A percentile compares a stretch with the other conserved stretches of the same genome.
These are phyloP conservation scores for Caenorhabditis sinica DNA, from an alignment of 2,888 invertebrate species.

Conservation along the genomic window DNA sequence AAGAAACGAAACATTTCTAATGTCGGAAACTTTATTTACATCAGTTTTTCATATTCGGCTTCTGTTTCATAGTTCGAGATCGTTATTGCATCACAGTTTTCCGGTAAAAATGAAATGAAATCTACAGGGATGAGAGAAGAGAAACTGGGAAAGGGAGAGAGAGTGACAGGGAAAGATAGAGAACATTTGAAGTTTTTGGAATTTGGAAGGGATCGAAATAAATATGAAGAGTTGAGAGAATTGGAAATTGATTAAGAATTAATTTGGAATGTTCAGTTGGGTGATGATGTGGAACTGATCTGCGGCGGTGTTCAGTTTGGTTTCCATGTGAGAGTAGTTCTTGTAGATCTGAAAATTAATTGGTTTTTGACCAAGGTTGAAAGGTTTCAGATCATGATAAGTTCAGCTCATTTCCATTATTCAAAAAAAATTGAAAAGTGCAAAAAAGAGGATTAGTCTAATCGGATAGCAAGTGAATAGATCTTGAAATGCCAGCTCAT, in stretches of 20 bases:
- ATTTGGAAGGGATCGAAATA: constrained; percentile 1
- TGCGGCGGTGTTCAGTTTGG: constrained; percentile 68
- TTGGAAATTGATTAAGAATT: background rate
- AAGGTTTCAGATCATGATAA: background rate
- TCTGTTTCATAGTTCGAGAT: constrained; percentile 39
- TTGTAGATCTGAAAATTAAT: constrained; percentile 53
- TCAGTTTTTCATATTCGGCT: constrained; percentile 4
- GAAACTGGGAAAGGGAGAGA: background rate
- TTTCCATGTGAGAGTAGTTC: constrained; percentile 72
- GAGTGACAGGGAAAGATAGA: constrained; percentile 7
- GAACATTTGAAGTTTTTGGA: constrained; percentile 8
- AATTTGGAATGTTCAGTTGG: constrained; percentile 45
- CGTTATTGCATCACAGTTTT: constrained; percentile 59
- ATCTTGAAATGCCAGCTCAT: background rate
- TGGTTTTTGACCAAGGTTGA: background rate
- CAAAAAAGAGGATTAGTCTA: background rate
- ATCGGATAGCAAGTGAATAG: background rate
- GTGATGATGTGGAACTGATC: constrained; percentile 69
- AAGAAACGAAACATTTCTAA: background rate
- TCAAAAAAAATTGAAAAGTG: background rate
- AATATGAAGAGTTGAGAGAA: background rate
- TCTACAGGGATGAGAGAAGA: constrained; percentile 22
- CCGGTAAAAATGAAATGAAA: constrained; percentile 30
- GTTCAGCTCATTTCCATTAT: background rate
- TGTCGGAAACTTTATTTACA: constrained; percentile 21